Percentiles rank a stretch among this genome's conserved stretches.
These are phyloP conservation scores for Perizoma flavofasciatum DNA, from an alignment of 2,888 invertebrate genomes.

Conservation along the genomic window DNA sequence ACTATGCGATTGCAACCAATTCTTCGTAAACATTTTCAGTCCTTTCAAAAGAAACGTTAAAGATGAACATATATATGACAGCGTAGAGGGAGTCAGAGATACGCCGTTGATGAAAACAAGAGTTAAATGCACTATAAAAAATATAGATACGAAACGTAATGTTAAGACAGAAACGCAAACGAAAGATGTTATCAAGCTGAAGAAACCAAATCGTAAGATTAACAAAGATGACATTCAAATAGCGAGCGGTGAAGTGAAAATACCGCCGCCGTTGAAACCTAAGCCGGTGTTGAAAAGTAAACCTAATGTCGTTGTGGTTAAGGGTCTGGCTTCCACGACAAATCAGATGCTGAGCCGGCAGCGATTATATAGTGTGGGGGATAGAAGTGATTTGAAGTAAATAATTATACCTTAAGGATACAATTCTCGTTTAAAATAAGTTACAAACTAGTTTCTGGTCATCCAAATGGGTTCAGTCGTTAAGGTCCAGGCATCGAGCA, in stretches of 20 bases:
- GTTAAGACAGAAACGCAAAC: background rate
- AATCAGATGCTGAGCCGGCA: constrained; percentile 42
- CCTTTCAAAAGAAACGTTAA: constrained; percentile 41
- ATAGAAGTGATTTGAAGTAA: constrained; percentile 10
- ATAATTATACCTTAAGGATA: background rate
- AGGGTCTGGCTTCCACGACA: constrained; percentile 86
- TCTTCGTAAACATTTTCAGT: constrained; percentile 33
- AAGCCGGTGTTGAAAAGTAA: constrained; percentile 42
- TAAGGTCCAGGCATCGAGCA: too few species aligned
- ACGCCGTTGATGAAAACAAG: background rate
- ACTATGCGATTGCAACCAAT: constrained; percentile 36
- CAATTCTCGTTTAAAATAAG: too few species aligned
- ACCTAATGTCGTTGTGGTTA: constrained; percentile 81
- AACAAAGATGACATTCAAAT: constrained; percentile 69
- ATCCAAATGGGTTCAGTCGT: too few species aligned
- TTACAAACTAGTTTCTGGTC: too few species aligned
- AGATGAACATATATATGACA: constrained; percentile 29
- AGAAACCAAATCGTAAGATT: constrained; percentile 52
- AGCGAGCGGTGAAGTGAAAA: constrained; percentile 42
- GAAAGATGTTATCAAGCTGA: constrained; percentile 18
- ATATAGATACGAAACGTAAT: background rate
- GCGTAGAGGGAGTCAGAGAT: constrained; percentile 8
- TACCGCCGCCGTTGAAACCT: constrained; percentile 19
- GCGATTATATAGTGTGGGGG: constrained; percentile 45
- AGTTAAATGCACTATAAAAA: background rate